These are phyloP conservation scores for Thalpophila matura DNA, from an alignment of 2,888 invertebrate species.

Conservation along the genomic window DNA sequence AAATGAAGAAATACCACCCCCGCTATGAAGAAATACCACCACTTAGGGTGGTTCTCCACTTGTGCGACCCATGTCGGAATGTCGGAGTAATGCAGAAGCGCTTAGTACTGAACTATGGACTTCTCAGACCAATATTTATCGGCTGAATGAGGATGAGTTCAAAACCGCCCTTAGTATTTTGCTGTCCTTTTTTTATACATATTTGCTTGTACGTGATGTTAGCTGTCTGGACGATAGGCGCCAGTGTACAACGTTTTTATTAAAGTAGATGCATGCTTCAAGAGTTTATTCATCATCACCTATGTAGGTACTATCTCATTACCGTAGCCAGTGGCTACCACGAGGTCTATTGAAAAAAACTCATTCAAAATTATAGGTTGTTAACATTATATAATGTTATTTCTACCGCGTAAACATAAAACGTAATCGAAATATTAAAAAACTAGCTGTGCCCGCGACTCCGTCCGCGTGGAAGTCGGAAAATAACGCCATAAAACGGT, in stretches of 20 bases:
- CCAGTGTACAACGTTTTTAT: conserved; percentile 19
- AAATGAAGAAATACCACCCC: conserved; percentile 7
- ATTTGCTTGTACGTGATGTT: conserved; percentile 21
- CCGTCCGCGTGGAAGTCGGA: no score
- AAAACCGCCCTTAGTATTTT: no score
- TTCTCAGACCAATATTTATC: no score
- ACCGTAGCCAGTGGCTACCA: background rate
- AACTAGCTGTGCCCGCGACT: no score
- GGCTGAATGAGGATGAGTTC: no score
- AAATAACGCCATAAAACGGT: no score
- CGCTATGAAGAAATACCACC: no score
- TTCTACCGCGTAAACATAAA: conserved; percentile 9
- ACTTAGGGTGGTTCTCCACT: no score
- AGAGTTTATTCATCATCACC: conserved; percentile 11
- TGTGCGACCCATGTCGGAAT: no score
- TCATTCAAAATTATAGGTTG: background rate
- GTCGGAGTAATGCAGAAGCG: no score
- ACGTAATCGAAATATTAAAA: conserved; percentile 18
- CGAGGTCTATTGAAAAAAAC: background rate
- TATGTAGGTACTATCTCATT: conserved; percentile 20
- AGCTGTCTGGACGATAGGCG: conserved; percentile 23
- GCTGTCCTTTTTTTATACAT: no score
- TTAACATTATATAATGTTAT: conserved; percentile 2
- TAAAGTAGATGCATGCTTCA: conserved; percentile 13
- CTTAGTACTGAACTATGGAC: no score